phyloP scores from a whole-genome alignment of 53 echinoderm and acorn worm species.

The Crossaster papposus region DNA sequence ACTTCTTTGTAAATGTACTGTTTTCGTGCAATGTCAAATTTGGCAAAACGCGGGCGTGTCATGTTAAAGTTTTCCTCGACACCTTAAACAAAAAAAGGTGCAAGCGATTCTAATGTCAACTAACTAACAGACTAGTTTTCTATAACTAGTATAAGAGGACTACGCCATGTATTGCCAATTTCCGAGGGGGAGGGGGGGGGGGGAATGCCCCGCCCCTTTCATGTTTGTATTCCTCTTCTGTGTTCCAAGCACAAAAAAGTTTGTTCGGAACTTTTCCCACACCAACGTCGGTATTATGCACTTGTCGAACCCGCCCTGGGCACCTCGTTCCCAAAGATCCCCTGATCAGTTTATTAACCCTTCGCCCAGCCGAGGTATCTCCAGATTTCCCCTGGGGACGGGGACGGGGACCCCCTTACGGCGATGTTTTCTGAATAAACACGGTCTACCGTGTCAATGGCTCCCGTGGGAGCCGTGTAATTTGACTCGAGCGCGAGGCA shows the following conservation, averaged over 20 bases:
- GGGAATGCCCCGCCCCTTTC: too few relatives aligned
- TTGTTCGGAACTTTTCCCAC: not conserved
- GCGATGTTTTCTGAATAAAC: not conserved
- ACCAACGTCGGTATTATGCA: not conserved
- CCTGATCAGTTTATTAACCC: slow-evolving; percentile 29
- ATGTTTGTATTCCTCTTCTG: not conserved
- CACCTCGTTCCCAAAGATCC: slow-evolving; percentile 1
- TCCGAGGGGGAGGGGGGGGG: too few relatives aligned
- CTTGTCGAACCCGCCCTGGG: not conserved
- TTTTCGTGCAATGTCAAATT: too few relatives aligned
- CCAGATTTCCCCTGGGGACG: slow-evolving; percentile 37
- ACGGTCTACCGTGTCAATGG: not conserved
- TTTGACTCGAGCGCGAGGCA: not conserved
- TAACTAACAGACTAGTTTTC: too few relatives aligned
- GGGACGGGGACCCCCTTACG: not conserved
- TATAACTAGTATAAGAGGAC: too few relatives aligned
- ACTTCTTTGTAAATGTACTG: too few relatives aligned
- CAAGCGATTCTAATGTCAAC: too few relatives aligned
- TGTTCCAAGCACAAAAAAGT: not conserved
- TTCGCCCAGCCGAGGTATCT: not conserved
- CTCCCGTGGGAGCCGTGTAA: not conserved
- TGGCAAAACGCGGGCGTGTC: too few relatives aligned
- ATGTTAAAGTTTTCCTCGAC: too few relatives aligned
- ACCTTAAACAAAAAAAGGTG: too few relatives aligned
- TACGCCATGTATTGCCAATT: too few relatives aligned